Conservation (phyloP, 2,888 invertebrate species). For the Eupsilia transversa region DNA sequence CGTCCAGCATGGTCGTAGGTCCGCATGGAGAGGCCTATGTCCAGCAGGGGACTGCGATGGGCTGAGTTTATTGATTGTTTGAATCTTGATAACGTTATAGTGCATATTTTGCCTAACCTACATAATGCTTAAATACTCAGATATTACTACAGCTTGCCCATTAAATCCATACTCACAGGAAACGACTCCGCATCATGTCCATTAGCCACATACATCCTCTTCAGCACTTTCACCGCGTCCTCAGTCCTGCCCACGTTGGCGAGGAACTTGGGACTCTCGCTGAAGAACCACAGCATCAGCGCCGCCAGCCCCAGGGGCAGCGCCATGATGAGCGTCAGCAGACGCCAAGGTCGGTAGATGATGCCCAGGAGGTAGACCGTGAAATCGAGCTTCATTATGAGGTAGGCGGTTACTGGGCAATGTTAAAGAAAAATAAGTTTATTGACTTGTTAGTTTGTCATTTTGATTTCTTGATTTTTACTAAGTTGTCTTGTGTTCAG, state of each 20-base stretch:
- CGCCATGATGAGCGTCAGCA: constrained; percentile 87
- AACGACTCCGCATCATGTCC: constrained; percentile 79
- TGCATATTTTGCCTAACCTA: background rate
- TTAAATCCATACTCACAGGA: constrained; percentile 74
- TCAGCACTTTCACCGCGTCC: constrained; percentile 91
- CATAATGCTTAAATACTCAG: background rate
- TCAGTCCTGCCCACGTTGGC: constrained; percentile 91
- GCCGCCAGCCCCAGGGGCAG: constrained; percentile 92
- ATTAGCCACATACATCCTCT: constrained; percentile 91
- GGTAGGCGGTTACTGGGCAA: constrained; percentile 81
- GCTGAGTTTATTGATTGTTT: background rate
- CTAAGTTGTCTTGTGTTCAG: background rate
- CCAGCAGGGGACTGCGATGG: too few relatives aligned
- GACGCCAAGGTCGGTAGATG: constrained; percentile 83
- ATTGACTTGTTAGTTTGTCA: background rate
- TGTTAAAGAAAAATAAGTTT: background rate
- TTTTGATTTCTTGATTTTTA: background rate
- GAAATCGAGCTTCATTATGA: constrained; percentile 84
- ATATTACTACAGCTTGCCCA: background rate
- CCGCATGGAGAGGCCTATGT: too few relatives aligned
- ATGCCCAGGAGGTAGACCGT: constrained; percentile 78
- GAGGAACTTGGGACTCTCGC: constrained; percentile 94
- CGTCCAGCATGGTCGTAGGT: too few relatives aligned
- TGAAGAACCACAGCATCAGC: constrained; percentile 89
- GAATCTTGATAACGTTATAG: background rate